phyloP scores from a whole-genome alignment of 2,113 vertebrate genomes.

The Sprattus sprattus region DNA sequence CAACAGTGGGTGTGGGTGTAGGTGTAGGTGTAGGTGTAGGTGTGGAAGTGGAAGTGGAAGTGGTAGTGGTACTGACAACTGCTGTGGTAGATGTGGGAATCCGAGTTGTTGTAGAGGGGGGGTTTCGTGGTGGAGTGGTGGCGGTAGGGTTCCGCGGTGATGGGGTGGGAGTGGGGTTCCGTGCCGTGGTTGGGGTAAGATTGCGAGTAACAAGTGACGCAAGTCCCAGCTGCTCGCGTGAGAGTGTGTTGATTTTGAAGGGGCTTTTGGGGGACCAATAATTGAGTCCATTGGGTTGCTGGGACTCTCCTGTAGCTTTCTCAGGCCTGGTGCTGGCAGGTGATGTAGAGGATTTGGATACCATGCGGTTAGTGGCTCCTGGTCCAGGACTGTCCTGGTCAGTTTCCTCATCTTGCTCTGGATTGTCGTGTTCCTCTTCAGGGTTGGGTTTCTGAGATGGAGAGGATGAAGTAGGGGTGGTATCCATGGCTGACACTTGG shows the following conservation, averaged over 20 bases:
- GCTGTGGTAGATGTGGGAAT: conserved; percentile 33
- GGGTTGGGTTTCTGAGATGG: conserved; percentile 55
- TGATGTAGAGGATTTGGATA: conserved; percentile 65
- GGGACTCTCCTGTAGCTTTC: conserved; percentile 46
- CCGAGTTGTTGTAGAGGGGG: neutral
- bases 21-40: too few species aligned
- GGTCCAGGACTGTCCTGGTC: conserved; percentile 48
- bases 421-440: conserved; percentile 64
- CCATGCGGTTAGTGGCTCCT: conserved; percentile 66
- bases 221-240: conserved; percentile 73
- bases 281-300: conserved; percentile 73
- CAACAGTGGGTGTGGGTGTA: conserved; percentile 30
- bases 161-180: neutral
- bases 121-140: neutral
- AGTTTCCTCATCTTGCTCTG: conserved; percentile 63
- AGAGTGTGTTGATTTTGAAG: conserved; percentile 75
- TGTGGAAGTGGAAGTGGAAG: conserved; percentile 35
- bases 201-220: conserved; percentile 35
- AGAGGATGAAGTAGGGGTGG: conserved; percentile 56
- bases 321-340: conserved; percentile 61
- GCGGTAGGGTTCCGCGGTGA: neutral
- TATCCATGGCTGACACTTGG: conserved; percentile 60
- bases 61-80: conserved; percentile 37
- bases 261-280: conserved; percentile 71
- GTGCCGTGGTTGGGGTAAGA: neutral